A percentile compares a stretch with the other conserved stretches of the same genome.
Conservation (phyloP, 2,797 vertebrate genomes). For the Alca torda region DNA sequence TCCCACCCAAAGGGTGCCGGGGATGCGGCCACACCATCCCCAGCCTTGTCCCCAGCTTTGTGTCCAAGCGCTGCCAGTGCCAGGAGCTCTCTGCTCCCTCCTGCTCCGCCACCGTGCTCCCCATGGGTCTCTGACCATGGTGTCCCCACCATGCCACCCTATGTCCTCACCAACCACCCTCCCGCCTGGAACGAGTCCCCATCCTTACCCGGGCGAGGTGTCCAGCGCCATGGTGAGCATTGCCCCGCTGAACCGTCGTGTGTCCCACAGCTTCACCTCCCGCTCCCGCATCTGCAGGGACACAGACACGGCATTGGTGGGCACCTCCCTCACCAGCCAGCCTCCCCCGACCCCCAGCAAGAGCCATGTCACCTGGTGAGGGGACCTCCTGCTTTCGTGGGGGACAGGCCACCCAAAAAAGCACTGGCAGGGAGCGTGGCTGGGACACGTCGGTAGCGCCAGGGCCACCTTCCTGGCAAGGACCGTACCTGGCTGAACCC, state of each 20-base stretch:
- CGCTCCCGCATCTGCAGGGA: constrained; percentile 83
- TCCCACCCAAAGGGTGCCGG: background rate
- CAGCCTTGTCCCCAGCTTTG: background rate
- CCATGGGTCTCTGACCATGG: fast-evolving
- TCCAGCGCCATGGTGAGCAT: constrained; percentile 80
- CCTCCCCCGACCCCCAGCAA: background rate
- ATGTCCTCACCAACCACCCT: fast-evolving
- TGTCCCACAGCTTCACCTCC: constrained; percentile 93
- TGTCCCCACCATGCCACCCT: fast-evolving
- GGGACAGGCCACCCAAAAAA: background rate
- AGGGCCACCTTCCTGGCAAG: background rate
- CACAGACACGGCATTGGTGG: fast-evolving
- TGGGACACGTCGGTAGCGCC: background rate
- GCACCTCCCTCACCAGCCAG: background rate
- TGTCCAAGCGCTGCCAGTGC: fast-evolving
- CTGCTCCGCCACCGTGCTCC: fast-evolving
- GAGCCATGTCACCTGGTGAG: fast-evolving
- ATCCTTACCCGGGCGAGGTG: constrained; percentile 85
- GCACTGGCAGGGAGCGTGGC: fast-evolving
- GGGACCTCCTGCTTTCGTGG: background rate
- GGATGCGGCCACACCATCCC: fast-evolving
- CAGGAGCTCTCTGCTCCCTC: background rate
- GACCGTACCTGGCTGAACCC: constrained; percentile 90
- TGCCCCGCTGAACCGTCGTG: constrained; percentile 79
- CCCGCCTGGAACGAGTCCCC: background rate